phyloP scores from a whole-genome alignment of 1,140 invertebrate species.

The Trachymyrmex cornetzi region DNA sequence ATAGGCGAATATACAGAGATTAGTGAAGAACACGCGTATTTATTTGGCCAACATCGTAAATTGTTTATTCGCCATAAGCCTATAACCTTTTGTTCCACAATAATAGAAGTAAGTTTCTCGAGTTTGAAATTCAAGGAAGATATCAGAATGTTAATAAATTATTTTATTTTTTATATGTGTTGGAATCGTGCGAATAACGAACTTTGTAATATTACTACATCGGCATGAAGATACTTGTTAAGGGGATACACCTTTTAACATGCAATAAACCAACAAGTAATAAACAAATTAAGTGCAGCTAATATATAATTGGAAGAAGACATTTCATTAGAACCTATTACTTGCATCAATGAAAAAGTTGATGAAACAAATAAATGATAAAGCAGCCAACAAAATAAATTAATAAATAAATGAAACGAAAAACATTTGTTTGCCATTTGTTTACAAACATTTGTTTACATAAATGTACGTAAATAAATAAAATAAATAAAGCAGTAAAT shows the following conservation, averaged over 20 bases:
- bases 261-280: background rate
- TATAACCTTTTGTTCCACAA: background rate
- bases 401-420: background rate
- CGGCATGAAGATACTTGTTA: background rate
- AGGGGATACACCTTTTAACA: background rate
- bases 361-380: background rate
- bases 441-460: background rate
- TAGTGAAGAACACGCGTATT: constrained; percentile 24
- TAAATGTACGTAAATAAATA: background rate
- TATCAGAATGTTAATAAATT: background rate
- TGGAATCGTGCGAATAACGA: background rate
- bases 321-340: background rate
- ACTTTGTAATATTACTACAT: background rate
- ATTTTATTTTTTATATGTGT: background rate
- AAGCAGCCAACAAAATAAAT: background rate
- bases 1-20: background rate
- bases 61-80: constrained; percentile 52
- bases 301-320: background rate
- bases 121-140: background rate
- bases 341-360: background rate
- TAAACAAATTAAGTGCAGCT: background rate
- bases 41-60: background rate
- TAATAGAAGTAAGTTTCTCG: background rate
- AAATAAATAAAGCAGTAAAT: background rate
- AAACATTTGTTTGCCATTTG: background rate